These are phyloP conservation scores for Carassius gibelio DNA, from an alignment of 2,113 vertebrate species.

Conservation along the genomic window DNA sequence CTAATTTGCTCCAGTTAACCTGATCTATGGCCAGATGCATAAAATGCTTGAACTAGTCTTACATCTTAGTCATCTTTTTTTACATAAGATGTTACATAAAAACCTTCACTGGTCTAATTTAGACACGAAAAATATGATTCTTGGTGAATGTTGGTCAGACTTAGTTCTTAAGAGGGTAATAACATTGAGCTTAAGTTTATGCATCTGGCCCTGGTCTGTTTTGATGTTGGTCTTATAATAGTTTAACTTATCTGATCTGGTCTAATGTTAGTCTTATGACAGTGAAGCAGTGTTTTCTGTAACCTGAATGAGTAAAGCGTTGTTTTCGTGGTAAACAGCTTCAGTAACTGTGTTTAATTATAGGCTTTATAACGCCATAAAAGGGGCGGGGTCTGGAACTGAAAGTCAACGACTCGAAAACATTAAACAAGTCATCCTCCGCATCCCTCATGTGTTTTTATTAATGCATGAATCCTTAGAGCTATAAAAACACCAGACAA, in stretches of 20 bases:
- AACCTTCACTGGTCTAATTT: no score
- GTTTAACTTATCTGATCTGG: not conserved
- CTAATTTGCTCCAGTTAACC: no score
- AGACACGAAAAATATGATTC: no score
- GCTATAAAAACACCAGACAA: no score
- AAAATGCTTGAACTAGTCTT: no score
- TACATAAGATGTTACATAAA: no score
- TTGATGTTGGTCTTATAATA: not conserved
- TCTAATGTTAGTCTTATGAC: no score
- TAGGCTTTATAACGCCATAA: not conserved
- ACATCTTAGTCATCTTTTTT: no score
- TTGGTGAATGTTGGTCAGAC: no score
- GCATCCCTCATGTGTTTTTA: not conserved
- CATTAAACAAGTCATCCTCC: not conserved
- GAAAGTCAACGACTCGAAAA: not conserved
- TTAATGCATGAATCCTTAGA: not conserved
- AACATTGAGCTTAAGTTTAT: no score
- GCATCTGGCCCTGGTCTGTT: not conserved
- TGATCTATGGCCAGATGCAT: no score
- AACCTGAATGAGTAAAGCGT: not conserved
- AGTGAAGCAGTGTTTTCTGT: not conserved
- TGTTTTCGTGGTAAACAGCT: not conserved
- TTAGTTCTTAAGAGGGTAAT: no score
- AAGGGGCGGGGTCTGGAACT: not conserved
- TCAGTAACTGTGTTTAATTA: constrained; percentile 14